Percentiles rank a stretch among this genome's conserved stretches.
Evolutionary conservation across 53 echinoderm and acorn worm species (phyloP).

Genomic region (Arbacia lixula): DNA sequence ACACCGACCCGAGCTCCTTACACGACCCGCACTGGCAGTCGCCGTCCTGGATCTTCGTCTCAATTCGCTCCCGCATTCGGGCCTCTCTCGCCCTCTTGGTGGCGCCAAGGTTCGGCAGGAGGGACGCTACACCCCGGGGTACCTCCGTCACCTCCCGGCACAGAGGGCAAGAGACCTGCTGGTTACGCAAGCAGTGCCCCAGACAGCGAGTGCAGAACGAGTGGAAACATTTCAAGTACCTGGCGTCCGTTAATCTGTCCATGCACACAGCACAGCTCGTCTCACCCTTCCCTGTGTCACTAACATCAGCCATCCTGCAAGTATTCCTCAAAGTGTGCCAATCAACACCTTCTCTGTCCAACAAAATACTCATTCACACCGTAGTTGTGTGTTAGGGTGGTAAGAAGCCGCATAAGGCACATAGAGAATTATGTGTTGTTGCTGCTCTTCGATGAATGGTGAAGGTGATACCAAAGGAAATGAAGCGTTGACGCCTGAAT

Average conservation of each 20-base stretch:
- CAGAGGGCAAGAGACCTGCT: conserved; percentile 38
- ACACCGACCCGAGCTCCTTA: conserved; percentile 29
- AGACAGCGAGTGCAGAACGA: conserved; percentile 55
- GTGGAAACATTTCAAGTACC: conserved; percentile 42
- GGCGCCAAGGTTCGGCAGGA: conserved; percentile 33
- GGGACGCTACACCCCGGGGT: conserved; percentile 10
- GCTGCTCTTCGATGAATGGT: no score
- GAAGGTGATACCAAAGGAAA: no score
- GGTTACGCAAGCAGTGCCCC: conserved; percentile 42
- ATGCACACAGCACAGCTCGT: conserved; percentile 46
- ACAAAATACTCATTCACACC: no score
- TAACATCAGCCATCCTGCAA: conserved; percentile 16
- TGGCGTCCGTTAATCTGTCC: conserved; percentile 37
- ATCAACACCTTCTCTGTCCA: no score
- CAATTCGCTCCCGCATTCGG: conserved; percentile 19
- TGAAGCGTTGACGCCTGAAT: no score
- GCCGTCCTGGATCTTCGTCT: conserved; percentile 43
- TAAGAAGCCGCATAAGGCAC: no score
- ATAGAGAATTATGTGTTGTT: no score
- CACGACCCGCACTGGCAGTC: conserved; percentile 55
- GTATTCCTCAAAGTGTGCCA: no score
- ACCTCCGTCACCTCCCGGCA: conserved; percentile 42
- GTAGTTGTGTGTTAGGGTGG: no score
- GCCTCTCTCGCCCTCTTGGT: conserved; percentile 27
- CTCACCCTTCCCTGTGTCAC: conserved; percentile 9